A percentile compares a stretch with the other conserved stretches of the same genome.
These are phyloP conservation scores for Margarornis squamiger DNA, from an alignment of 2,797 vertebrate species.

Conservation along the genomic window DNA sequence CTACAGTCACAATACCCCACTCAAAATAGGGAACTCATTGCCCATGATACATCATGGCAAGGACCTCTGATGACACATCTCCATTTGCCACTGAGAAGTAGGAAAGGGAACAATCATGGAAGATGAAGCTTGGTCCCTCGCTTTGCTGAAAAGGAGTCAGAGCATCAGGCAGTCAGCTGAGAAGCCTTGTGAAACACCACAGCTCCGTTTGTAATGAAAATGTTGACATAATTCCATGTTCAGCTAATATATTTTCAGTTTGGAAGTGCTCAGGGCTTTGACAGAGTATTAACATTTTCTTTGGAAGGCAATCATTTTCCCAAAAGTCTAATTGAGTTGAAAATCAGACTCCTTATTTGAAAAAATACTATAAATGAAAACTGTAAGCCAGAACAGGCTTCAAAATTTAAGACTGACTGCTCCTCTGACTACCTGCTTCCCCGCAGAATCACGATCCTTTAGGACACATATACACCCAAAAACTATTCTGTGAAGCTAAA, in stretches of 20 bases:
- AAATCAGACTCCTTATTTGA: slow-evolving; percentile 34
- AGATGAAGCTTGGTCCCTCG: neutral
- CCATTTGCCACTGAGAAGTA: neutral
- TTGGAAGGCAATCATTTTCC: slow-evolving; percentile 63
- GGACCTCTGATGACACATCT: neutral
- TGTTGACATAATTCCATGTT: slow-evolving; percentile 57
- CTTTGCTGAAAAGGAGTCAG: neutral
- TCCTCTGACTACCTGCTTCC: neutral
- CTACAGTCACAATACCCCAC: neutral
- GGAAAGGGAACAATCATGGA: neutral
- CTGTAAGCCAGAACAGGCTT: slow-evolving; percentile 19
- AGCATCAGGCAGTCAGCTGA: neutral
- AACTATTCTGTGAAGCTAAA: neutral
- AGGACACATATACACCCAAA: neutral
- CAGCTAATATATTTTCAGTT: slow-evolving; percentile 62
- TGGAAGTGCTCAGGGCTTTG: slow-evolving; percentile 51
- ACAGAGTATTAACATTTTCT: slow-evolving; percentile 62
- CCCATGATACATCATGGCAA: neutral
- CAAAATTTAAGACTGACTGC: slow-evolving; percentile 8
- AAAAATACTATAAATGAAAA: slow-evolving; percentile 30
- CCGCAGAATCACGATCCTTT: neutral
- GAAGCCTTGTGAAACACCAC: neutral
- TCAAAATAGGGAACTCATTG: neutral
- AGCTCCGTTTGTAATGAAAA: neutral
- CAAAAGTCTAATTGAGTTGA: slow-evolving; percentile 51